phyloP scores from a whole-genome alignment of 1,140 invertebrate species.

The Coboldia fuscipes region DNA sequence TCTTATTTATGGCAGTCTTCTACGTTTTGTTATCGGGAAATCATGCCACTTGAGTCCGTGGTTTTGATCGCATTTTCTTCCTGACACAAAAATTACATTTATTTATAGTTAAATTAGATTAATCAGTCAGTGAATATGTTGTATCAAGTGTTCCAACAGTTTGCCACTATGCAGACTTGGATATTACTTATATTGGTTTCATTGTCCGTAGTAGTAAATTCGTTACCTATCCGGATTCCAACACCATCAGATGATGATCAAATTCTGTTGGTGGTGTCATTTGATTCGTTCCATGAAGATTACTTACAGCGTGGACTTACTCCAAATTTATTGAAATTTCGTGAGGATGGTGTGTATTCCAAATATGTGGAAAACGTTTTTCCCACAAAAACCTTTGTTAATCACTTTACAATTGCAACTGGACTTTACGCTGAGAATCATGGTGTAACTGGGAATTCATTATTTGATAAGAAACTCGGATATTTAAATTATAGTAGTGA shows the following conservation, averaged over 20 bases:
- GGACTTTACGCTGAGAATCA: not conserved
- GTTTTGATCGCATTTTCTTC: no score
- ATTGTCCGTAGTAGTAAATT: no score
- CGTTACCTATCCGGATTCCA: not conserved
- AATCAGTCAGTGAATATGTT: no score
- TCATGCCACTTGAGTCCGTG: no score
- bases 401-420: slow-evolving; percentile 1
- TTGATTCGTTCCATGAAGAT: slow-evolving; percentile 1
- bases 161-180: no score
- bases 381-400: slow-evolving; percentile 1
- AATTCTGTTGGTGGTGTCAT: not conserved
- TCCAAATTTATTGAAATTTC: not conserved
- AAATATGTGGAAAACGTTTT: not conserved
- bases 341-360: not conserved
- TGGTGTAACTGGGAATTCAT: not conserved
- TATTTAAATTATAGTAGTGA: not conserved
- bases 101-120: no score
- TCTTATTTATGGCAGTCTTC: no score
- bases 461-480: not conserved
- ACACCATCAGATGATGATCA: not conserved
- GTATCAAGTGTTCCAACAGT: no score
- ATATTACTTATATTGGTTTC: no score
- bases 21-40: no score
- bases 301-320: not conserved
- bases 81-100: no score